phyloP scores from a whole-genome alignment of 2,888 invertebrate genomes.

The Diabrotica balteata region DNA sequence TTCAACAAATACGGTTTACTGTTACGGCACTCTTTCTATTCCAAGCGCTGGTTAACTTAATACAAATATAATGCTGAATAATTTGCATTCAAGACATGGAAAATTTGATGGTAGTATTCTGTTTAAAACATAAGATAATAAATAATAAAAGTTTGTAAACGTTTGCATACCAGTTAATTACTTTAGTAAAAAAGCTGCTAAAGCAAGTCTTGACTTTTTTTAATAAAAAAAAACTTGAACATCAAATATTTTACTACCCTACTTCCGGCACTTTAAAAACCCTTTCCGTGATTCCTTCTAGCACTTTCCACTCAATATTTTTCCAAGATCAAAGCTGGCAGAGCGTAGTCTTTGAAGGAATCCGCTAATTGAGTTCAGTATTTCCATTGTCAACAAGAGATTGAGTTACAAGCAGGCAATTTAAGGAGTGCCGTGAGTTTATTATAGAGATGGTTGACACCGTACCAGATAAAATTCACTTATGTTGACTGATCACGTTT shows the following conservation, averaged over 20 bases:
- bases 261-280: conserved; percentile 9
- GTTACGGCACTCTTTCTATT: no score
- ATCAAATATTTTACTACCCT: conserved; percentile 10
- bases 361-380: conserved; percentile 46
- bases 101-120: no score
- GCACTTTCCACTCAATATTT: conserved; percentile 32
- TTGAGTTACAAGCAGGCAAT: conserved; percentile 46
- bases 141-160: no score
- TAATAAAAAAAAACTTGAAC: not conserved
- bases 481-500: conserved; percentile 55
- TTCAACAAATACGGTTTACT: no score
- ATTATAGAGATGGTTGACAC: conserved; percentile 48
- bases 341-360: conserved; percentile 27
- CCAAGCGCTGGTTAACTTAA: no score
- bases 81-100: no score
- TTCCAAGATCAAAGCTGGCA: conserved; percentile 35
- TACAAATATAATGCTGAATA: no score
- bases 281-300: conserved; percentile 22
- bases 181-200: no score
- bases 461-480: conserved; percentile 49
- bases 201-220: no score
- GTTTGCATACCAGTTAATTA: no score
- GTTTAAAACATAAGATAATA: no score
- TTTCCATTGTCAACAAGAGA: conserved; percentile 46
- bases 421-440: conserved; percentile 45